phyloP scores from a whole-genome alignment of 2,113 vertebrate genomes.

The Salvelinus namaycush region DNA sequence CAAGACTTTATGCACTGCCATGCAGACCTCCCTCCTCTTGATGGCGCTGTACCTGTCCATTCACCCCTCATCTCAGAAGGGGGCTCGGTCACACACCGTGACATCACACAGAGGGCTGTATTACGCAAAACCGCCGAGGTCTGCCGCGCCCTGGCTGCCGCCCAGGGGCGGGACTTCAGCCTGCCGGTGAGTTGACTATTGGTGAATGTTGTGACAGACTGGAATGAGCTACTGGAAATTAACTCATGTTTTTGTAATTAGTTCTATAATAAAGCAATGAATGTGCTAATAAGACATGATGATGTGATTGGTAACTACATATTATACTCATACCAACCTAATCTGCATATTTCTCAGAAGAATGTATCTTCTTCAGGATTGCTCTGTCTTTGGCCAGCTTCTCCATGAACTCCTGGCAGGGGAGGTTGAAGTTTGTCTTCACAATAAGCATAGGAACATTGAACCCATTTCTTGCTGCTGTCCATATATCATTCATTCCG shows the following conservation, averaged over 20 bases:
- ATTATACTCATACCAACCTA: too few relatives aligned
- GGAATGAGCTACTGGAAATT: too few relatives aligned
- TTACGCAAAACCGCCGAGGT: slow-evolving; percentile 62
- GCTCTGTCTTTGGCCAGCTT: too few relatives aligned
- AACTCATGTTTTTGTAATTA: too few relatives aligned
- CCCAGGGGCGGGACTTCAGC: slow-evolving; percentile 50
- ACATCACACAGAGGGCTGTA: slow-evolving; percentile 54
- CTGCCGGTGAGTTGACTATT: slow-evolving; percentile 51
- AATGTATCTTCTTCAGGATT: too few relatives aligned
- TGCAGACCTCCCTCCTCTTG: not conserved
- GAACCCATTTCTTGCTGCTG: too few relatives aligned
- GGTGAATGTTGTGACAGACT: not conserved
- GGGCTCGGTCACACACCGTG: slow-evolving; percentile 41
- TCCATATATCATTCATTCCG: too few relatives aligned
- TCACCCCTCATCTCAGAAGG: slow-evolving; percentile 38
- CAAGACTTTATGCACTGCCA: slow-evolving; percentile 17
- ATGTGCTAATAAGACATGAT: not conserved
- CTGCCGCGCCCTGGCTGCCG: slow-evolving; percentile 48
- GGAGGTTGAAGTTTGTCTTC: too few relatives aligned
- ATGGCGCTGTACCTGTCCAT: slow-evolving; percentile 13
- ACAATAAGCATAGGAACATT: too few relatives aligned
- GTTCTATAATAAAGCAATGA: not conserved
- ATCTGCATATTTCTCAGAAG: too few relatives aligned
- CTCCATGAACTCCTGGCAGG: too few relatives aligned
- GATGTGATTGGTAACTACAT: too few relatives aligned